Conservation (phyloP, 2,113 vertebrate species). For the Telmatochromis sp. region DNA sequence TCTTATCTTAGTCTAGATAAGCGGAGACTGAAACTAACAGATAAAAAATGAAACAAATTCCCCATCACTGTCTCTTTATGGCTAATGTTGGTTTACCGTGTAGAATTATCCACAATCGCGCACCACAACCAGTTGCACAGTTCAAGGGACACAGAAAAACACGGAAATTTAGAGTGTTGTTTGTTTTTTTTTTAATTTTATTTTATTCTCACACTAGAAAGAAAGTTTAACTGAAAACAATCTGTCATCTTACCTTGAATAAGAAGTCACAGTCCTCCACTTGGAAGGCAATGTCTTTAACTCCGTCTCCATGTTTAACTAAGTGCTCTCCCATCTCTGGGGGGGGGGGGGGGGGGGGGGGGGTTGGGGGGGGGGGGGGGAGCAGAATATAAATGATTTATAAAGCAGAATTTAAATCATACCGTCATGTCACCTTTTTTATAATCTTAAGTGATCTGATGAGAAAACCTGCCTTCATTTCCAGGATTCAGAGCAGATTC, state of each 20-base stretch:
- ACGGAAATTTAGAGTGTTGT: neutral
- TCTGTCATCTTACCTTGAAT: conserved; percentile 63
- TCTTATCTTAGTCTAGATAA: neutral
- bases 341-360: neutral
- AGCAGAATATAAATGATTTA: neutral
- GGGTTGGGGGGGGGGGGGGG: neutral
- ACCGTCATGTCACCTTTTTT: neutral
- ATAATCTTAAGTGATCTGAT: neutral
- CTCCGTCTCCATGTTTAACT: conserved; percentile 75
- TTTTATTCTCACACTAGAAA: neutral
- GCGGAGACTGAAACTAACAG: neutral
- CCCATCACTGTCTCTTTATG: neutral
- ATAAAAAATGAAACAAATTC: neutral
- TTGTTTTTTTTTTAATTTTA: accelerated
- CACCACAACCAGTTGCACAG: neutral
- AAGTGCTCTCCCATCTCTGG: conserved; percentile 72
- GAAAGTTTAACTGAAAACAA: neutral
- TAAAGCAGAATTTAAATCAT: neutral
- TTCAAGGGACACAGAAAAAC: neutral
- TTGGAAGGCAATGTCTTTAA: conserved; percentile 78
- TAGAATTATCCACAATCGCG: neutral
- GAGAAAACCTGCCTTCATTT: conserved; percentile 62
- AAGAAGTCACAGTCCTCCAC: conserved; percentile 79
- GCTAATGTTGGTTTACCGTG: neutral
- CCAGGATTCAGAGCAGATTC: conserved; percentile 75